Conservation (phyloP, 2,797 vertebrate species). For the Florisuga fusca region DNA sequence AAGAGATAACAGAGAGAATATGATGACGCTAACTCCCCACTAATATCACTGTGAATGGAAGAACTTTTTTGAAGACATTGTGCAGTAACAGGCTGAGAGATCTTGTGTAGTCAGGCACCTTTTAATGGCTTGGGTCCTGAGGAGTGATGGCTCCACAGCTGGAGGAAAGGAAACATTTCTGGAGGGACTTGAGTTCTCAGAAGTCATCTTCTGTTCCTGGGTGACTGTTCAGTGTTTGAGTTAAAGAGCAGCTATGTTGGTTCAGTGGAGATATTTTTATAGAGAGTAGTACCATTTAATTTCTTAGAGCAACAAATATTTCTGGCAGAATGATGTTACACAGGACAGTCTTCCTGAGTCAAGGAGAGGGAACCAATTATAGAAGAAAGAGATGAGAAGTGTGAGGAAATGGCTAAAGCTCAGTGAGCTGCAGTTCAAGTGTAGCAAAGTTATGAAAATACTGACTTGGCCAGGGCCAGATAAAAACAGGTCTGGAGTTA, state of each 20-base stretch:
- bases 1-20: neutral
- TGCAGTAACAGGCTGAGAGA: neutral
- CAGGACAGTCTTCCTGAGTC: neutral
- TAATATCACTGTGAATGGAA: slow-evolving; percentile 46
- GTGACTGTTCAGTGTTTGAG: slow-evolving; percentile 61
- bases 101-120: neutral
- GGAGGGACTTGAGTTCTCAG: slow-evolving; percentile 31
- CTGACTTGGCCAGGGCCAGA: neutral
- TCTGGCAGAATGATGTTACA: neutral
- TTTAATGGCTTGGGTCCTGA: slow-evolving; percentile 30
- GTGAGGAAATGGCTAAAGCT: neutral
- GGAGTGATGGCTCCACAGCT: slow-evolving; percentile 9
- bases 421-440: neutral
- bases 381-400: neutral
- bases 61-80: slow-evolving; percentile 20
- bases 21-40: neutral
- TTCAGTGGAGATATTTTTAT: slow-evolving; percentile 14
- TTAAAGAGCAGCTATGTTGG: slow-evolving; percentile 40
- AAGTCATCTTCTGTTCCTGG: slow-evolving; percentile 45
- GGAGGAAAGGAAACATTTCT: slow-evolving; percentile 4
- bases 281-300: neutral
- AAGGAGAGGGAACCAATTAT: slow-evolving; percentile 23
- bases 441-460: neutral
- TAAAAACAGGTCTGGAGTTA: neutral
- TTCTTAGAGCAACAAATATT: slow-evolving; percentile 40